Evolutionary conservation across 2,888 invertebrate genomes (phyloP), one percentile per base, ranked within the genome.

Genomic region (Drosophila diplacantha): DNA sequence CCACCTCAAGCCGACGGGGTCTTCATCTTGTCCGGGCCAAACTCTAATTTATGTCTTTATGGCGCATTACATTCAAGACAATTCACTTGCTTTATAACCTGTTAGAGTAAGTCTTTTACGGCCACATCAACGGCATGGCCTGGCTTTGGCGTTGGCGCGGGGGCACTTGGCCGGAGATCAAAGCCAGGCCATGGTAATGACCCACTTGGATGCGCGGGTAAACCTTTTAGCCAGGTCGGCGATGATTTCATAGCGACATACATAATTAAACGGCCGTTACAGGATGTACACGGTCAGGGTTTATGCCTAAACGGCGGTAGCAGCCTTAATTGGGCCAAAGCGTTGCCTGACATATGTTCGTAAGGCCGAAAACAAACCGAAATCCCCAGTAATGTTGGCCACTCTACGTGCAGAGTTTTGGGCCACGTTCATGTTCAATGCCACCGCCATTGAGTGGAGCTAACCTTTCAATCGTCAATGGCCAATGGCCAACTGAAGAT

Each of bases 251-350:
- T 75, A 66, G 79, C 49, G 57, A 69, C 65, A 72, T 80, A 67
- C 72, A 82, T 77, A 82, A 77, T 77, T 77, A 80, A 77, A 74
- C 57, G 37, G 62, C 62, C 52, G 71, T 75, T 75, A 69, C 69
- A 56, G 73, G 57, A 67, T 51, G 58, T 51, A 37, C 44, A 41
- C 14, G 32, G 50, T 29, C 62, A n/a, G 61, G 34, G 41, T 31
- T 50, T 50, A 35, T 41, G 49, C 12, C n/a, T 31, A 59, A 60
- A 32, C 44, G 55, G 16, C 24, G 67, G 43, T 18, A n/a, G n/a
- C 56, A 11, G 58, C 32, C 35, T 54, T 60, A 60, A 60, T 50
- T 69, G 34, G 59, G 43, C 62, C 32, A 37, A 51, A 66, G 34
- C 50, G 41, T 60, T 60, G 39, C n/a, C 62, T 47, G 47, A 47